Evolutionary conservation across 2,797 vertebrate genomes (phyloP).

Genomic region (Bothrops alternatus): DNA sequence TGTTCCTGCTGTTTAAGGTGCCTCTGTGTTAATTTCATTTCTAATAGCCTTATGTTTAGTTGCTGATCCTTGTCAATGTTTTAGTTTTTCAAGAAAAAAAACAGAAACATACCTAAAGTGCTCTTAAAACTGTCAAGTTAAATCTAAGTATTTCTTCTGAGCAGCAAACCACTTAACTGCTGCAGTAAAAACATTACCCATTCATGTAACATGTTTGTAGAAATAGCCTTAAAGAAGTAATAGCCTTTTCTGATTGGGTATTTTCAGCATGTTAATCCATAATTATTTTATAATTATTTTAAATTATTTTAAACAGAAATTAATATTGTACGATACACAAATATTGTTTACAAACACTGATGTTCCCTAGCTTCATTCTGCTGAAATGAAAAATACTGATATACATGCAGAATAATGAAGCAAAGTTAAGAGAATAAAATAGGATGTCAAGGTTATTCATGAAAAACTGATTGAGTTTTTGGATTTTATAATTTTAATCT

Average conservation of each 20-base stretch:
- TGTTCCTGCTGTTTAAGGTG: conserved; percentile 14
- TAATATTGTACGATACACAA: not conserved
- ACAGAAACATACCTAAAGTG: not conserved
- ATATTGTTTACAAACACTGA: not conserved
- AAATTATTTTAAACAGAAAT: not conserved
- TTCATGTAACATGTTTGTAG: not conserved
- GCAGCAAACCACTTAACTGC: not conserved
- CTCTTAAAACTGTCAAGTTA: not conserved
- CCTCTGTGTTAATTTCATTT: conserved; percentile 15
- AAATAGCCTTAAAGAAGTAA: not conserved
- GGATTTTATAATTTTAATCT: conserved; percentile 1
- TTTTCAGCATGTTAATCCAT: not conserved
- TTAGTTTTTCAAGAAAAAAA: not conserved
- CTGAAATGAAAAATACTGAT: not conserved
- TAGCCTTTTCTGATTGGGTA: not conserved
- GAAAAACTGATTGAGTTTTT: not conserved
- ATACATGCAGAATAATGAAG: not conserved
- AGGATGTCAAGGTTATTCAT: not conserved
- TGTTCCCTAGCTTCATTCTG: not conserved
- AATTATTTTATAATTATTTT: not conserved
- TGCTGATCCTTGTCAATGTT: not conserved
- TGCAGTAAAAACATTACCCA: not conserved
- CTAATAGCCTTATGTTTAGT: not conserved
- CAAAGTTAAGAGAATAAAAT: not conserved
- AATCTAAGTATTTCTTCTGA: not conserved